Evolutionary conservation across 2,888 invertebrate genomes (phyloP), one percentile per base, ranked within the genome.

Genomic region (Athalia cordata): DNA sequence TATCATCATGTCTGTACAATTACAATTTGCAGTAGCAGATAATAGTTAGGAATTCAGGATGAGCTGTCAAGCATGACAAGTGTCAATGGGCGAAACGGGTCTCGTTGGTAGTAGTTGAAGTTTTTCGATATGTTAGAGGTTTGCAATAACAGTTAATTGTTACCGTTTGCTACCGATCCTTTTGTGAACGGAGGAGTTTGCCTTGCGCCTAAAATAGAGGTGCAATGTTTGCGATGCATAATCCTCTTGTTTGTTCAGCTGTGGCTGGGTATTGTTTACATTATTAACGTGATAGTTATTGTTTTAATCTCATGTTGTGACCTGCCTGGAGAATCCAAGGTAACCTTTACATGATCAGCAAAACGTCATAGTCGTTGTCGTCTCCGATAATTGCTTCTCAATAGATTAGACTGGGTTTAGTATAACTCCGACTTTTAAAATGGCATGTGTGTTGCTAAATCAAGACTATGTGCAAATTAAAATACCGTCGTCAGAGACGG

Each of bases 401-500:
- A 29, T 29, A 29, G 29, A 29, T 29, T 29, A 29, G 2, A 29
- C 29, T 29, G 29, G 29, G 29, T 29, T 62, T 52, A 65, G 76
- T 76, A 3, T 9, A 65, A 45, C 11, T 52, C 4, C 4, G 50
- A 88, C 9, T 6, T n/a, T 52, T 29, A 52, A 82, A 85, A 96
- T 96, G 96, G 95, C 96, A 86, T 94, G 95, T 85, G 95, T 95
- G 87, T 92, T 95, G 86, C 92, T 93, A 83, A 92, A 95, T 86
- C 92, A 93, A 83, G 93, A 93, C 79, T 94, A 95, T 79, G 93
- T 94, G 79, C 90, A 90, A 72, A 92, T 96, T 77, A 92, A 92
- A 84, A 94, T 96, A 82, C 94, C 94, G 50, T 93, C 92, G 78
- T 92, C 93, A 52, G 92, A 92, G 81, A 93, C 93, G 83, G 92